Conservation (phyloP, 2,888 invertebrate species). For the Hyalella azteca region DNA sequence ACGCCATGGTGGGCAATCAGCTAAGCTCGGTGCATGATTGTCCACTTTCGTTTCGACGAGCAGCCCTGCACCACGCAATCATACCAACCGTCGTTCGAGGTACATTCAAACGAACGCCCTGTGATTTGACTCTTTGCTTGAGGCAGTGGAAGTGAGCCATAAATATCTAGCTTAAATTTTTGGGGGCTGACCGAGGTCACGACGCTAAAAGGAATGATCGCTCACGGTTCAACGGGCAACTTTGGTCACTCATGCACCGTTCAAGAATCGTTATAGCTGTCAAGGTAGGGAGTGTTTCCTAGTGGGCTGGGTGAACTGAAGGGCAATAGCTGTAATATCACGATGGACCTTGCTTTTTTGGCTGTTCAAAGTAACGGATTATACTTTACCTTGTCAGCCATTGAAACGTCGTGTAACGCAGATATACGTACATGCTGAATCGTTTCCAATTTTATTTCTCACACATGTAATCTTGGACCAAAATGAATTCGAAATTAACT, state of each 20-base stretch:
- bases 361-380: no score
- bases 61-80: constrained; percentile 1
- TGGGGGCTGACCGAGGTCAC: not conserved
- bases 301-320: not conserved
- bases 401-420: no score
- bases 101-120: not conserved
- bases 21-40: not conserved
- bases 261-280: not conserved
- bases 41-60: constrained; percentile 20
- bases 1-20: not conserved
- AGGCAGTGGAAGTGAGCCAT: constrained; percentile 14
- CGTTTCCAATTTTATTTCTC: no score
- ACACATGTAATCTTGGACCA: no score
- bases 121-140: not conserved
- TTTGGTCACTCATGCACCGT: not conserved
- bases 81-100: constrained; percentile 25
- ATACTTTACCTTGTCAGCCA: no score
- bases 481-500: no score
- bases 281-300: not conserved
- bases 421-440: no score
- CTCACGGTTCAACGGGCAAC: not conserved
- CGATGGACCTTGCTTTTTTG: no score
- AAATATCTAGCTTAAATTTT: not conserved
- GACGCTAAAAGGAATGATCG: not conserved
- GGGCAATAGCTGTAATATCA: no score